These are phyloP conservation scores for Xiphophorus birchmanni DNA, from an alignment of 2,797 vertebrate genomes.

Conservation along the genomic window DNA sequence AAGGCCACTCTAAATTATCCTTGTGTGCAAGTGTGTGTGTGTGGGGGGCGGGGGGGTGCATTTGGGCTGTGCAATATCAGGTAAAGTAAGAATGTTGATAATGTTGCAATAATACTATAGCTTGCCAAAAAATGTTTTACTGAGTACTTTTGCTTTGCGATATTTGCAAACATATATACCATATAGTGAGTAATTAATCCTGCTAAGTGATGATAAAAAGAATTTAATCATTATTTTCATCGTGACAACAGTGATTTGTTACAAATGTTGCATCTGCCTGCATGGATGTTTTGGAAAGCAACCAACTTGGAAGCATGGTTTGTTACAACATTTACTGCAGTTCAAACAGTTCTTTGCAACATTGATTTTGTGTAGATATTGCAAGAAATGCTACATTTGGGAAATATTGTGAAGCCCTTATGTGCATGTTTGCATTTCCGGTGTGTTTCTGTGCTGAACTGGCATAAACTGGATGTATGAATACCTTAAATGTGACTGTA, in stretches of 20 bases:
- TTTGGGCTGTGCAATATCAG: too few species aligned
- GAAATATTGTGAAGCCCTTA: background rate
- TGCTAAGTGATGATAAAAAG: background rate
- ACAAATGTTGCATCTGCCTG: background rate
- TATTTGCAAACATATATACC: background rate
- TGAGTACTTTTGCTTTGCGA: too few species aligned
- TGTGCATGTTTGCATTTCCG: background rate
- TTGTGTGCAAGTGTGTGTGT: too few species aligned
- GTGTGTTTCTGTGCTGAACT: background rate
- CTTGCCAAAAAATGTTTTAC: conserved; percentile 8
- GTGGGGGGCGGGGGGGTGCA: too few species aligned
- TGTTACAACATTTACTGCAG: background rate
- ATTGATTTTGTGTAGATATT: background rate
- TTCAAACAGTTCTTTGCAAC: background rate
- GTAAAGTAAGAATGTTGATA: background rate
- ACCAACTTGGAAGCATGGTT: background rate
- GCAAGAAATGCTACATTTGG: background rate
- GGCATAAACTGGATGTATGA: too few species aligned
- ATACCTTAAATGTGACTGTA: background rate
- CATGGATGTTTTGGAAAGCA: background rate
- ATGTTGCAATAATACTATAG: conserved; percentile 4
- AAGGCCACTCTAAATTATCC: too few species aligned
- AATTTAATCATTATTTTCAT: background rate
- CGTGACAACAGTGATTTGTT: background rate
- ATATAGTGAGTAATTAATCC: background rate